phyloP scores from a whole-genome alignment of 2,797 vertebrate species.

The Menidia menidia region DNA sequence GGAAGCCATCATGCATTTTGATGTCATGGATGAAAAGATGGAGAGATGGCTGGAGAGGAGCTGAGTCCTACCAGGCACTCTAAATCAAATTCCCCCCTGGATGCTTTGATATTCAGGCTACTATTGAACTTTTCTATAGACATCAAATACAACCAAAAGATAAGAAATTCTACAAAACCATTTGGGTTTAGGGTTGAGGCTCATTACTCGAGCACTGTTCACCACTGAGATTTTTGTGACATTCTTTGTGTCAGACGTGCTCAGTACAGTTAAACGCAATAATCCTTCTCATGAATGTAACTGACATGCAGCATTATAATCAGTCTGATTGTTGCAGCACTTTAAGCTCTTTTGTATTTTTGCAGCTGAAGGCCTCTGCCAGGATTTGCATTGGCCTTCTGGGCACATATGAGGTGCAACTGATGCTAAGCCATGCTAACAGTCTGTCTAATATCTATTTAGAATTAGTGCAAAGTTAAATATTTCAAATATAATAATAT shows the following conservation, averaged over 20 bases:
- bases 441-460: not conserved
- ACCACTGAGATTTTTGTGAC: not conserved
- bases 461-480: not conserved
- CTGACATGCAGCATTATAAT: conserved; percentile 46
- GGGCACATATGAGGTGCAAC: conserved; percentile 52
- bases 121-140: not conserved
- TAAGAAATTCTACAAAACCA: too few species aligned
- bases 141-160: not conserved
- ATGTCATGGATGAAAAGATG: not conserved
- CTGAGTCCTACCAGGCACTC: not conserved
- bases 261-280: conserved; percentile 13
- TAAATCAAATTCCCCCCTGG: not conserved
- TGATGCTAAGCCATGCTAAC: conserved; percentile 29
- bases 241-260: not conserved
- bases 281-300: conserved; percentile 26
- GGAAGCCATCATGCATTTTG: not conserved
- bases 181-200: not conserved
- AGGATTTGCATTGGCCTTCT: conserved; percentile 56
- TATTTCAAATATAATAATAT: too few species aligned
- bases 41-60: not conserved
- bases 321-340: conserved; percentile 38
- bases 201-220: not conserved
- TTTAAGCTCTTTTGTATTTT: conserved; percentile 43
- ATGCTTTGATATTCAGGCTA: not conserved
- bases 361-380: conserved; percentile 50